Evolutionary conservation across 2,113 vertebrate genomes (phyloP), one percentile per base, ranked within the genome.

Genomic region (Microcebus ravelobensis): DNA sequence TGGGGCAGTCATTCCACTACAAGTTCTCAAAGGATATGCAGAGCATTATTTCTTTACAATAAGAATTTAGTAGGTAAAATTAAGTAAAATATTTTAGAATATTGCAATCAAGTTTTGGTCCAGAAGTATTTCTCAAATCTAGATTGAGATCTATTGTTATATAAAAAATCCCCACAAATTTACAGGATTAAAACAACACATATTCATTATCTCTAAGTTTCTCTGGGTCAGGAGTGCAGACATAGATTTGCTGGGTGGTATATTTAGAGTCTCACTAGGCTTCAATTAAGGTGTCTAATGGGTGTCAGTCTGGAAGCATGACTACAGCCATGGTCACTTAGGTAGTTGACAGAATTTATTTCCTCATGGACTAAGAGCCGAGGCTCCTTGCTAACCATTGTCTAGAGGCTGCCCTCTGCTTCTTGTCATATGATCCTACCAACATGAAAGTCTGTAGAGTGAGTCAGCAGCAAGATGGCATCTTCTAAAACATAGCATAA

Each of bases 1-100:
- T 31, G 15, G 57, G 4, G n/a, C 6, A 68, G 34, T 67, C 21
- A 81, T 91, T 94, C 89, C 67, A 80, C 11, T 67, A 83, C 11
- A 80, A 55, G 34, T 89, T 89, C 79, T 95, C 11, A 31, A 91
- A 87, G 0, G 13, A 87, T 52, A 82, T 15, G 7, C 36, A 86
- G 11, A 95, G 10, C 8, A 83, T 48, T 87, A 59, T 87, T 92
- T 95, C 61, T 88, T 92, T 82, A 73, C 21, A 95, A 57, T 59
- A 96, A 88, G 31, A 95, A 92, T 74, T 36, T 61, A 91, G 1
- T 67, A 3, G 20, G 11, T 71, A 4, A 31, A 91, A n/a, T 85
- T 92, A 82, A 94, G n/a, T 81, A 93, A 87, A 95, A 88, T 39
- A 70, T 87, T 48, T 94, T 80, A 83, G 93, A 90, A 73, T 10